Evolutionary conservation across 2,113 vertebrate genomes (phyloP), one percentile per base, ranked within the genome.

Genomic region (Dromas ardeola): DNA sequence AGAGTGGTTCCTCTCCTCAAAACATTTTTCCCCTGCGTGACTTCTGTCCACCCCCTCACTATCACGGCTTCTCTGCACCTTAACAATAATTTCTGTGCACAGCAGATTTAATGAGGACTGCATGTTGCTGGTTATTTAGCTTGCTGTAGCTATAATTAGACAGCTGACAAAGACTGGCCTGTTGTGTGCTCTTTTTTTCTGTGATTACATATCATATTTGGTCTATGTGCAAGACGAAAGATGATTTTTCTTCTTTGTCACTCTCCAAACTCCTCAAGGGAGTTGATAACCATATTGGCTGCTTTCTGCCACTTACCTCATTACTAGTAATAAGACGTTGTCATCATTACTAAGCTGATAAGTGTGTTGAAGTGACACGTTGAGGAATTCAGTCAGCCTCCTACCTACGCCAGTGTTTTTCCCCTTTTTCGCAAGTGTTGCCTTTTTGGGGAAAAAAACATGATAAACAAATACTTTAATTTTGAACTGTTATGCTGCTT

Each of bases 261-360:
- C 84, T 91, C 71, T 88, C 59, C 59, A 90, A 52, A 83, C 26
- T 96, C 74, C 89, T 86, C 95, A 65, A 93, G 89, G 86, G 94
- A 97, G 67, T 73, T 93, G 95, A 95, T 96, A 96, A 95, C 63
- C 9, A 5, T 29, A 85, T 62, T 96, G 94, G 67, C 95, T 93
- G 93, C 62, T 78, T 94, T 96, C 81, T 95, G 89, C 50, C 93
- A 93, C 89, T 97, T 97, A 95, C 97, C 89, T 95, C 94, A 97
- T 50, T 93, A 56, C 40, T 34, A 93, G 71, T 21, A 95, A 89
- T 26, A 76, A 83, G 95, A 90, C 66, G 80, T 10, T 89, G 77
- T 91, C 93, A 63, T 76, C 36, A 36, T 93, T 90, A 85, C 58
- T 85, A 66, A 90, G 58, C 66, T 78, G 95, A 25, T 58, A 97